Percentiles rank a stretch among this genome's conserved stretches.
phyloP scores from a whole-genome alignment of 92 coral and sea anemone species.

The Porites divaricata region DNA sequence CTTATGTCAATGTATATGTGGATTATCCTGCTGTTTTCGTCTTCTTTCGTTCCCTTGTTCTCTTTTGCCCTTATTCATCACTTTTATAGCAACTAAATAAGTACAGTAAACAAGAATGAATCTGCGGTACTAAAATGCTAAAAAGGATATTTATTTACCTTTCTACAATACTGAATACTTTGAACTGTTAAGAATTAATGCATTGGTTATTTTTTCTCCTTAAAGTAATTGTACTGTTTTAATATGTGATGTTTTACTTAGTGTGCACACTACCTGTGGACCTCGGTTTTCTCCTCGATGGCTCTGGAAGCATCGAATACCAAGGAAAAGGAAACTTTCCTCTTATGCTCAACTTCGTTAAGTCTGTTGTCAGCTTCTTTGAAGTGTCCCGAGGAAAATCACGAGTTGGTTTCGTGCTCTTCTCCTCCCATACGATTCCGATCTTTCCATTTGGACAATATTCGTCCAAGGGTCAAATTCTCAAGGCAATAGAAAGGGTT shows the following conservation, averaged over 20 bases:
- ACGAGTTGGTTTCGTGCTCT: slow-evolving; percentile 73
- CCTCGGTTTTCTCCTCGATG: slow-evolving; percentile 77
- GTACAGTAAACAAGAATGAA: no score
- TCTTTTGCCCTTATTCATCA: no score
- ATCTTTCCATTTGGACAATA: slow-evolving; percentile 65
- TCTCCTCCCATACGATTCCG: slow-evolving; percentile 61
- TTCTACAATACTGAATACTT: no score
- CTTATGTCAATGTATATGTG: no score
- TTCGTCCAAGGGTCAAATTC: slow-evolving; percentile 32
- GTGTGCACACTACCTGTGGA: slow-evolving; percentile 64
- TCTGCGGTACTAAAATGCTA: no score
- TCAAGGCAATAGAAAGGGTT: slow-evolving; percentile 49
- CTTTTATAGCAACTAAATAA: no score
- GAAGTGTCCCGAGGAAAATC: slow-evolving; percentile 61
- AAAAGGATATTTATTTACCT: no score
- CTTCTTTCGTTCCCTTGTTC: no score
- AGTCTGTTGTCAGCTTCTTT: slow-evolving; percentile 67
- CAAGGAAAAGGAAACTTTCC: slow-evolving; percentile 77
- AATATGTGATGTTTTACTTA: neutral
- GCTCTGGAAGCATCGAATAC: slow-evolving; percentile 81
- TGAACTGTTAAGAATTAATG: no score
- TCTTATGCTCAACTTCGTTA: slow-evolving; percentile 70
- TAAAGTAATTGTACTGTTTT: neutral
- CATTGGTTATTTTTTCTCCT: neutral
- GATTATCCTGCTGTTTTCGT: no score